These are phyloP conservation scores for Myanophis thanlyinensis DNA, from an alignment of 2,113 vertebrate species.

Conservation along the genomic window DNA sequence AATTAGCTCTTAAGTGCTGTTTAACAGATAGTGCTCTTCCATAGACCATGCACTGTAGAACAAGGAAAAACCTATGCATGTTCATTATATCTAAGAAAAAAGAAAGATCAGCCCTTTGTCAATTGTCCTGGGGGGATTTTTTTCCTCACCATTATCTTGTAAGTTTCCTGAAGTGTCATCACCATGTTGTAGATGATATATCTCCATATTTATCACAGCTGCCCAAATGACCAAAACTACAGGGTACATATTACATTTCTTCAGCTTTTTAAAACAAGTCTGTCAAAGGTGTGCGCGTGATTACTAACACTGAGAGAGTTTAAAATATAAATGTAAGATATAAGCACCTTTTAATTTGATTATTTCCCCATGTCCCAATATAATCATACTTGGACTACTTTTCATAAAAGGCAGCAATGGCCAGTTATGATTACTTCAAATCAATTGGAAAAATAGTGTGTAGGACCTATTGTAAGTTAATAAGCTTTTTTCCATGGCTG, in stretches of 20 bases:
- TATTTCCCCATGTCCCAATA: background rate
- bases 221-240: background rate
- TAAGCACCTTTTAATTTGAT: background rate
- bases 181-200: background rate
- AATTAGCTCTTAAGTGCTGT: constrained; percentile 11
- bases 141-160: background rate
- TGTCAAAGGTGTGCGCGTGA: background rate
- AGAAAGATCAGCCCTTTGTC: background rate
- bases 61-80: background rate
- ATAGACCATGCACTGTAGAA: background rate
- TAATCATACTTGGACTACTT: background rate
- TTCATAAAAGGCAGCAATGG: background rate
- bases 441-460: background rate
- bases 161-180: background rate
- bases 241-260: background rate
- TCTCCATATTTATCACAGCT: background rate
- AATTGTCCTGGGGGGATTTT: background rate
- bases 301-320: background rate
- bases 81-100: background rate
- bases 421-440: background rate
- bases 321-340: background rate
- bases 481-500: background rate
- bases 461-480: background rate
- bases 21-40: background rate
- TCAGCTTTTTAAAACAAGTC: background rate